A percentile compares a stretch with the other conserved stretches of the same genome.
phyloP scores from a whole-genome alignment of 2,888 invertebrate species.

The Dyspetes luteomarginatus region DNA sequence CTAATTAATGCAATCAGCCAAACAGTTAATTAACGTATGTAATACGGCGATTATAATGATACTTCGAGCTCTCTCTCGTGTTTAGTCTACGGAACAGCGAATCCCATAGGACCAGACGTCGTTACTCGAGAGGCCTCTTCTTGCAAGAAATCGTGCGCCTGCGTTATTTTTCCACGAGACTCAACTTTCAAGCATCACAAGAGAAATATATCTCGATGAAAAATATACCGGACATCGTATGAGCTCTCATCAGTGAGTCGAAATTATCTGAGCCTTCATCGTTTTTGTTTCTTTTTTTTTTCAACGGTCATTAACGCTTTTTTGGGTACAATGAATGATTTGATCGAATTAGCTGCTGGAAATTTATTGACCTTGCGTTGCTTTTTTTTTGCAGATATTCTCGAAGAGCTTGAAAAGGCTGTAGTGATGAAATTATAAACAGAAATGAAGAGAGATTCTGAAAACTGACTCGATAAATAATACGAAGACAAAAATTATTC shows the following conservation, averaged over 20 bases:
- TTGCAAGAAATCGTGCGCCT: not conserved
- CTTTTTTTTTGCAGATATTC: slow-evolving; percentile 19
- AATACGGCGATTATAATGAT: slow-evolving; percentile 79
- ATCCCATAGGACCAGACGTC: slow-evolving; percentile 61
- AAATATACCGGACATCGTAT: slow-evolving; percentile 34
- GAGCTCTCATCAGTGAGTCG: slow-evolving; percentile 49
- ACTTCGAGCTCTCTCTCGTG: slow-evolving; percentile 66
- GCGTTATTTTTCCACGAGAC: slow-evolving; percentile 8
- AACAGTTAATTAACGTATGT: slow-evolving; percentile 81
- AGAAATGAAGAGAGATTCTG: slow-evolving; percentile 4
- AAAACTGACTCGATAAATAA: not conserved
- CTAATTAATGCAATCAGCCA: slow-evolving; percentile 81
- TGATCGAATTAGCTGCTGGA: slow-evolving; percentile 55
- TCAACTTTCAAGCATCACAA: slow-evolving; percentile 28
- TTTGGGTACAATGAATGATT: slow-evolving; percentile 59
- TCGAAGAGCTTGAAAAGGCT: not conserved
- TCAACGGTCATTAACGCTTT: slow-evolving; percentile 45
- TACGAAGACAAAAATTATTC: too few species aligned
- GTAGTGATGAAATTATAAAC: not conserved
- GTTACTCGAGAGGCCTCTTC: slow-evolving; percentile 33
- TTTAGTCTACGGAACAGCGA: slow-evolving; percentile 79
- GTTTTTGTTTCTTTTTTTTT: slow-evolving; percentile 18
- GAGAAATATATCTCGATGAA: slow-evolving; percentile 32
- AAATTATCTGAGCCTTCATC: slow-evolving; percentile 35
- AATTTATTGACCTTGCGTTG: slow-evolving; percentile 52